Percentiles rank a stretch among this genome's conserved stretches.
These are phyloP conservation scores for Sinhomidia bicolor DNA, from an alignment of 2,888 invertebrate species.

Conservation along the genomic window DNA sequence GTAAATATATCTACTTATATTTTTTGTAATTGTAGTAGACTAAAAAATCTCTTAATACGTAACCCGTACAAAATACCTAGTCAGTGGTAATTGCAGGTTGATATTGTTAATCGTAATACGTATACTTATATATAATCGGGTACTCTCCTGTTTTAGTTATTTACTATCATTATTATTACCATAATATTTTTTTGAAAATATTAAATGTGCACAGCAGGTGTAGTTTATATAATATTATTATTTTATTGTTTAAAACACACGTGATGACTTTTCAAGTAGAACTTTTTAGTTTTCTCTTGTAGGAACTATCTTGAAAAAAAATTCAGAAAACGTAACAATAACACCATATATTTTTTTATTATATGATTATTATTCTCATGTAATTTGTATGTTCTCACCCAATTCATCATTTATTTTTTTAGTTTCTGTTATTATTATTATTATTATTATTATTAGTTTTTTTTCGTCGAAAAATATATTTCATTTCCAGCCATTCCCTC, in stretches of 20 bases:
- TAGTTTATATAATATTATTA: conserved; percentile 14
- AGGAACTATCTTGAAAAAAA: conserved; percentile 7
- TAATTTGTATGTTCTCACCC: not conserved
- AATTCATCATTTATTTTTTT: conserved; percentile 20
- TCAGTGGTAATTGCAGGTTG: conserved; percentile 72
- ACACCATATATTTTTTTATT: not conserved
- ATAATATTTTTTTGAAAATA: conserved; percentile 30
- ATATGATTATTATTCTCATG: not conserved
- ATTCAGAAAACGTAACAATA: conserved; percentile 22
- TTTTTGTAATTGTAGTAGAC: conserved; percentile 42
- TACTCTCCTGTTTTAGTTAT: conserved; percentile 40
- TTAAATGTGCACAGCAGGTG: conserved; percentile 54
- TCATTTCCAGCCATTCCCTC: not conserved
- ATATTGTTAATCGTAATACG: conserved; percentile 32
- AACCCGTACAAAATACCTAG: conserved; percentile 44
- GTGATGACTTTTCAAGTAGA: conserved; percentile 17
- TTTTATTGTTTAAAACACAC: not conserved
- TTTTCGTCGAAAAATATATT: not conserved
- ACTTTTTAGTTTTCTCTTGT: conserved; percentile 32
- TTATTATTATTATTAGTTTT: not conserved
- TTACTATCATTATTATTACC: not conserved
- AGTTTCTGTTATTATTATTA: not conserved
- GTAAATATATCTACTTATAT: conserved; percentile 49
- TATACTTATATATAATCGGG: not conserved
- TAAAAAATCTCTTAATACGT: conserved; percentile 45